Evolutionary conservation across 2,888 invertebrate genomes (phyloP), one percentile per base, ranked within the genome.

Genomic region (Nomada ferruginata): DNA sequence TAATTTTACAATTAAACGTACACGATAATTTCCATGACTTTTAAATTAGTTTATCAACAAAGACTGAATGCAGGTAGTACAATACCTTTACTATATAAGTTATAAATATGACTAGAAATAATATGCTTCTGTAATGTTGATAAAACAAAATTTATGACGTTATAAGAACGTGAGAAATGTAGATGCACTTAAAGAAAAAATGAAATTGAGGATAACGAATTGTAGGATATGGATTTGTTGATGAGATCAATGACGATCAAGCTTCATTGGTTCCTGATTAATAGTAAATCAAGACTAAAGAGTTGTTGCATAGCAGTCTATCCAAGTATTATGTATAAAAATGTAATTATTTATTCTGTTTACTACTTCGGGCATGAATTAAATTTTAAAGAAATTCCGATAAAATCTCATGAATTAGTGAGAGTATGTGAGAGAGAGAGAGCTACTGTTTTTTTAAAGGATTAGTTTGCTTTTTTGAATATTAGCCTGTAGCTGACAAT

Each of bases 21-120:
- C 63, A 72, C 79, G 75, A 77, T 82, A 59, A 84, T 87, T 84
- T 87, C 81, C 83, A 84, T 85, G 78, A 86, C 82, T 73, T 88
- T 83, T 84, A 86, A 36, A 87, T 90, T 91, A 87, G 87, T 91
- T 91, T 90, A 90, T 89, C 87, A 86, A 90, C 89, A 90, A 92
- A 92, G 92, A 92, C 92, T 92, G 92, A 92, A 91, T 88, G 90
- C 89, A 81, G 86, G 88, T 90, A 90, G 89, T 90, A 91, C 90
- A 91, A 89, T 87, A 85, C 85, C 79, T 86, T 85, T 85, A 88
- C 85, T 79, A 81, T 76, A 68, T 85, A 81, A 76, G 78, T 85
- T 73, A 76, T 78, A 75, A 84, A 73, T 84, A 84, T 20, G n/a
- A 72, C 68, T 84, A 81, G 76, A 74, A 53, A 70, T 71, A 44